phyloP scores from a whole-genome alignment of 2,797 vertebrate genomes.

The Picus viridis region DNA sequence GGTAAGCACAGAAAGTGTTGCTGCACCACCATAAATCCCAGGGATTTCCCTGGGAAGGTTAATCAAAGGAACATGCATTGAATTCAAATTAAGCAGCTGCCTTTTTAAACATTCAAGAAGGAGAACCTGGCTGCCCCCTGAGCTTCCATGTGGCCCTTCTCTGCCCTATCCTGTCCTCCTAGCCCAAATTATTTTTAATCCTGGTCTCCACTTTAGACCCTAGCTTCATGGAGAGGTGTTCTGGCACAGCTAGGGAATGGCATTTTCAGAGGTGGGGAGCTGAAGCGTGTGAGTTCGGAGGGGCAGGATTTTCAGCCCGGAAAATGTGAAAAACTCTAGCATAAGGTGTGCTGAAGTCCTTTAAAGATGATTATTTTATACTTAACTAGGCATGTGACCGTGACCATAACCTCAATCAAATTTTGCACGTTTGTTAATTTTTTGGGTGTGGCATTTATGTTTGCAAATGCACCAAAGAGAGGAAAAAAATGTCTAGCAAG shows the following conservation, averaged over 20 bases:
- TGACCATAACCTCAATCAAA: not conserved
- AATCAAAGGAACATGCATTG: constrained; percentile 38
- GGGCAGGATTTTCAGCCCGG: not conserved
- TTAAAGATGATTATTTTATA: not conserved
- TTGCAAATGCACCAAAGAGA: not conserved
- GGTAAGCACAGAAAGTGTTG: not conserved
- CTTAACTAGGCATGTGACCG: not conserved
- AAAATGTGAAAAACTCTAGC: not conserved
- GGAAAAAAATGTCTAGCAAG: not conserved
- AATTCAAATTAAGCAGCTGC: not conserved
- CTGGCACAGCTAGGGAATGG: not conserved
- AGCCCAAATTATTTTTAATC: not conserved
- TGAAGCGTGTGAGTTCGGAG: fast-evolving
- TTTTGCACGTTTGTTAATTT: not conserved
- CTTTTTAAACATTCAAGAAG: not conserved
- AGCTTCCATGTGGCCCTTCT: not conserved
- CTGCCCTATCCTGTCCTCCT: not conserved
- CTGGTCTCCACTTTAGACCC: not conserved
- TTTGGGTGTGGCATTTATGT: not conserved
- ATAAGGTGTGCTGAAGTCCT: not conserved
- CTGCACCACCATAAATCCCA: not conserved
- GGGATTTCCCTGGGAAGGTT: constrained; percentile 12
- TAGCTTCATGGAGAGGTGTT: not conserved
- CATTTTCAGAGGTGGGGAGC: not conserved
- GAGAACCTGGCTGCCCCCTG: not conserved